phyloP scores from a whole-genome alignment of 2,797 vertebrate genomes.

The Neosalanx taihuensis region DNA sequence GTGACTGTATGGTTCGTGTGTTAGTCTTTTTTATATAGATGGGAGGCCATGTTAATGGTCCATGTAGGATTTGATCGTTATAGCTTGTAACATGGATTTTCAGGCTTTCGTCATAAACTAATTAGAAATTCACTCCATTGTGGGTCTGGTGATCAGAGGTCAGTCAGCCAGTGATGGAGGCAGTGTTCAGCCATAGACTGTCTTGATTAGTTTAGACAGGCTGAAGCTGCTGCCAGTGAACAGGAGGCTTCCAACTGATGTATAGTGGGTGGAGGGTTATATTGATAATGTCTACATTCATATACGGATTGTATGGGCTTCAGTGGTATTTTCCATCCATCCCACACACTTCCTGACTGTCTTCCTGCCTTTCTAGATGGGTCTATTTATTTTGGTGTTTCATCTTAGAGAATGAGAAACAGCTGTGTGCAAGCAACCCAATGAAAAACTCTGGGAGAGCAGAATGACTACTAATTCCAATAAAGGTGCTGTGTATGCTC shows the following conservation, averaged over 20 bases:
- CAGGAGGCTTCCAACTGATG: conserved; percentile 39
- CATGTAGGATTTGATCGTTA: no score
- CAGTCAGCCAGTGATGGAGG: conserved; percentile 50
- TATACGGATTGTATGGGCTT: conserved; percentile 33
- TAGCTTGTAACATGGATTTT: background rate
- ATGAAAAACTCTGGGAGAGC: conserved; percentile 57
- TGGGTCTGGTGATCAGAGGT: conserved; percentile 59
- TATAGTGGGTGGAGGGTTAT: conserved; percentile 42
- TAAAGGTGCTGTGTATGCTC: conserved; percentile 62
- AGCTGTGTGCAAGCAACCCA: conserved; percentile 44
- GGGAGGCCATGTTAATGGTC: conserved; percentile 2
- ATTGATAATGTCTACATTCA: conserved; percentile 33
- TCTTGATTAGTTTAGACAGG: conserved; percentile 60
- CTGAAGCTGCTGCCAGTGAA: conserved; percentile 58
- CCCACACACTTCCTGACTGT: conserved; percentile 16
- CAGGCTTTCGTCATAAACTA: conserved; percentile 3
- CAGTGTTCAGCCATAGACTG: conserved; percentile 38
- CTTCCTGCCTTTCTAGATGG: background rate
- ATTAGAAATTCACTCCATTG: conserved; percentile 10
- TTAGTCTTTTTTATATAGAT: no score
- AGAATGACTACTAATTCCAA: conserved; percentile 74
- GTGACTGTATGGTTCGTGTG: background rate
- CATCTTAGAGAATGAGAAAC: conserved; percentile 47
- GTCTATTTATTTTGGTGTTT: conserved; percentile 48
- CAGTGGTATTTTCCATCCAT: conserved; percentile 31